phyloP scores from a whole-genome alignment of 2,888 invertebrate genomes.

The Corythucha ciliata region DNA sequence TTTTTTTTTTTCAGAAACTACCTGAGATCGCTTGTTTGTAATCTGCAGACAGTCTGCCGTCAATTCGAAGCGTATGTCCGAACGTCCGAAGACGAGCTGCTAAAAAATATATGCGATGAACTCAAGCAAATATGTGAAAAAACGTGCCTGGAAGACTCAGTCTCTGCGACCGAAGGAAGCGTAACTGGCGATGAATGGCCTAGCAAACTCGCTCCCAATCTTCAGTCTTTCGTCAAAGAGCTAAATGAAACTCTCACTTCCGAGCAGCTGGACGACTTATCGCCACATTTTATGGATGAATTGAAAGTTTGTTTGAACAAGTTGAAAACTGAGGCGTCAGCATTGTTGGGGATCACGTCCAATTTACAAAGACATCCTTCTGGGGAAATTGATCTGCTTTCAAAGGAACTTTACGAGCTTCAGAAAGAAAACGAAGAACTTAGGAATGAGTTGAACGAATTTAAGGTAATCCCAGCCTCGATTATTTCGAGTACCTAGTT shows the following conservation, averaged over 20 bases:
- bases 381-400: too few relatives aligned
- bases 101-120: conserved; percentile 60
- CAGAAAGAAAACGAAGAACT: conserved; percentile 10
- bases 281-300: conserved; percentile 51
- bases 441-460: too few relatives aligned
- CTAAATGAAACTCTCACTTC: conserved; percentile 7
- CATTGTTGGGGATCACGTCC: conserved; percentile 53
- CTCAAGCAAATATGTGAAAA: conserved; percentile 42
- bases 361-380: too few relatives aligned
- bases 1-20: conserved; percentile 49
- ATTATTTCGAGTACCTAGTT: too few relatives aligned
- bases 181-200: conserved; percentile 41
- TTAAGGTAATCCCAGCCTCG: too few relatives aligned
- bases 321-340: conserved; percentile 59
- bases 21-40: conserved; percentile 54
- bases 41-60: conserved; percentile 55
- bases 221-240: conserved; percentile 47
- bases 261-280: conserved; percentile 22
- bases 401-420: not conserved
- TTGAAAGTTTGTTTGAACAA: conserved; percentile 58
- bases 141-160: not conserved
- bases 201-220: conserved; percentile 64
- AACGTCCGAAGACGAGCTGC: conserved; percentile 68
- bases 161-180: conserved; percentile 5
- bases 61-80: conserved; percentile 65